These are phyloP conservation scores for Megaceryle maxima DNA, from an alignment of 2,113 vertebrate genomes.

Conservation along the genomic window DNA sequence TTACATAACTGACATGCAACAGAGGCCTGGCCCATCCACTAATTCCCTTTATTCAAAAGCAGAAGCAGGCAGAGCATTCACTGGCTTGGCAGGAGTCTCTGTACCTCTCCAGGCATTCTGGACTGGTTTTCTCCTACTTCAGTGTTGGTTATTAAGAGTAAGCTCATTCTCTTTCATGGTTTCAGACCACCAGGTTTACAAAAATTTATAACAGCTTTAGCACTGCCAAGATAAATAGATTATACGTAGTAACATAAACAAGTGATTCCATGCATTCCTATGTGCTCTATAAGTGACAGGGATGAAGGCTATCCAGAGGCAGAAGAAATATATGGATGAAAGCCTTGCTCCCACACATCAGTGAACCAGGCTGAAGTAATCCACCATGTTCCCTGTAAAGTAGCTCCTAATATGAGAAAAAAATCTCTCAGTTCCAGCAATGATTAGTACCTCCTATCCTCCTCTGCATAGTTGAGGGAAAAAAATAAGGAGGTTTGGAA, in stretches of 20 bases:
- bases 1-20: background rate
- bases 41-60: background rate
- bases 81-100: background rate
- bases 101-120: background rate
- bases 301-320: background rate
- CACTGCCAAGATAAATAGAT: background rate
- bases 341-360: background rate
- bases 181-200: background rate
- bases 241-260: background rate
- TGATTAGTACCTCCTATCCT: background rate
- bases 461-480: background rate
- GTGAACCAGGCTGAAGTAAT: background rate
- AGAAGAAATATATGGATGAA: background rate
- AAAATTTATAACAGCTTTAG: background rate
- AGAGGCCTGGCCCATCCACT: background rate
- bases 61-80: background rate
- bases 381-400: background rate
- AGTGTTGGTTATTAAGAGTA: background rate
- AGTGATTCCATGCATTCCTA: background rate
- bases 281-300: background rate
- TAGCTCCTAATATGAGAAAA: background rate
- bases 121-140: background rate
- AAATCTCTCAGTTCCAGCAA: background rate
- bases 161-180: background rate
- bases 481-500: background rate